Base-by-base conservation (phyloP, 2,888 invertebrate genomes). In the Gandaritis pyraliata region DNA sequence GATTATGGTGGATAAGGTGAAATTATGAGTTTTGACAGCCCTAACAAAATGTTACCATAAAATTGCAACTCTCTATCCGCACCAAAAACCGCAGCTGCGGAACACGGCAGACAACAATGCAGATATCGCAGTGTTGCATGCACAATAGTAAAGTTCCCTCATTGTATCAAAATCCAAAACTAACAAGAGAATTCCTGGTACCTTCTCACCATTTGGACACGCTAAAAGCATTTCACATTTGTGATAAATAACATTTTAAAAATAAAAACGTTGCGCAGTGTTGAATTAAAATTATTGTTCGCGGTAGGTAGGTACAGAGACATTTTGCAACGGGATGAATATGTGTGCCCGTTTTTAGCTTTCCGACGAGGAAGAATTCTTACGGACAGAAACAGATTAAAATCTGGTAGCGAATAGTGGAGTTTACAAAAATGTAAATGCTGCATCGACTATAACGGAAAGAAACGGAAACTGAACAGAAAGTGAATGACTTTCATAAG, bases 31-130 rank as follows among this genome's bases (percentile, higher is more conserved):
- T 39, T 39, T 11, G 43, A 18, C 50, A 41, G 15, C 33, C 43
- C 15, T 48, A 43, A 15, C 6, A 5, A 36, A 43, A 36, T 33
- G 30, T 12, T 18, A n/a, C 13, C 54, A 38, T 30, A 39, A 51
- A 38, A 13, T 56, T 38, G 33, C 47, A 46, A 18, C 55, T 58
- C 47, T 36, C 46, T 43, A 56, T 52, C 61, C 46, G 46, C 58
- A 55, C 36, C 38, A 60, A 66, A 64, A 76, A 77, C 72, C 77
- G 79, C 86, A 86, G 86, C 86, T 86, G 86, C 81, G 74, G 69
- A 67, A 73, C 71, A 68, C 70, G 69, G 54, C 36, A 63, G 49
- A 72, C 68, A 72, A 72, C 76, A 74, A 76, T 74, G 73, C 69
- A 72, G 72, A 77, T 75, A 71, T 70, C 62, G 60, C 65, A 52